Evolutionary conservation across 2,113 vertebrate species (phyloP).

Genomic region (Microcebus jonahi): DNA sequence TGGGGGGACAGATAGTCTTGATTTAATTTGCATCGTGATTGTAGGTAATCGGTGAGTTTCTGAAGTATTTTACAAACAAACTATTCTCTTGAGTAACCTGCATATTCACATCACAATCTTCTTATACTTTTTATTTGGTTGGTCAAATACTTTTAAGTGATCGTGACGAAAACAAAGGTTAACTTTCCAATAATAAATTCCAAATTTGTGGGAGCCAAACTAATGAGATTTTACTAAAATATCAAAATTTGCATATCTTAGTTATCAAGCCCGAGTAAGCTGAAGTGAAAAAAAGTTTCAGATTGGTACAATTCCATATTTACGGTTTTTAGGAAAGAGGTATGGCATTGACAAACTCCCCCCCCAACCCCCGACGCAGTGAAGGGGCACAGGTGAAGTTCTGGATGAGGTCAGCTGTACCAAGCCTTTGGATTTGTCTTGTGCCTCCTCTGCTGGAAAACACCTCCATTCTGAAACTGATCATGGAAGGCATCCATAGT

Average conservation of each 20-base stretch:
- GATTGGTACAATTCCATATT: neutral
- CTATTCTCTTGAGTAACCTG: neutral
- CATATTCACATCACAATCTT: neutral
- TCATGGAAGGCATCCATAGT: neutral
- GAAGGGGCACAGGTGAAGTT: neutral
- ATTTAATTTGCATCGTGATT: neutral
- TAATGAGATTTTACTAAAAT: conserved; percentile 19
- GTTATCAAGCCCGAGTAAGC: neutral
- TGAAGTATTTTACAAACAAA: neutral
- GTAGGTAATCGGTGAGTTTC: neutral
- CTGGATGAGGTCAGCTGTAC: neutral
- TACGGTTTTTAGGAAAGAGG: neutral
- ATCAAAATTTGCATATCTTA: neutral
- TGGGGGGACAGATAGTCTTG: neutral
- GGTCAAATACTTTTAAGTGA: conserved; percentile 17
- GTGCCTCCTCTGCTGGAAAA: neutral
- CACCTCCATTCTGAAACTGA: neutral
- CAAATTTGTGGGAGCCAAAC: neutral
- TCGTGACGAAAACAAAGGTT: conserved; percentile 8
- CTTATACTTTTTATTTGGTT: neutral
- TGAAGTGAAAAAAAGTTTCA: neutral
- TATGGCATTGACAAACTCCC: neutral
- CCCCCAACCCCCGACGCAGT: too few species aligned
- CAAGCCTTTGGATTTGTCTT: neutral
- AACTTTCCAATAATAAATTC: neutral